phyloP scores from a whole-genome alignment of 2,797 vertebrate genomes.

The Cryptoblepharus egeriae region DNA sequence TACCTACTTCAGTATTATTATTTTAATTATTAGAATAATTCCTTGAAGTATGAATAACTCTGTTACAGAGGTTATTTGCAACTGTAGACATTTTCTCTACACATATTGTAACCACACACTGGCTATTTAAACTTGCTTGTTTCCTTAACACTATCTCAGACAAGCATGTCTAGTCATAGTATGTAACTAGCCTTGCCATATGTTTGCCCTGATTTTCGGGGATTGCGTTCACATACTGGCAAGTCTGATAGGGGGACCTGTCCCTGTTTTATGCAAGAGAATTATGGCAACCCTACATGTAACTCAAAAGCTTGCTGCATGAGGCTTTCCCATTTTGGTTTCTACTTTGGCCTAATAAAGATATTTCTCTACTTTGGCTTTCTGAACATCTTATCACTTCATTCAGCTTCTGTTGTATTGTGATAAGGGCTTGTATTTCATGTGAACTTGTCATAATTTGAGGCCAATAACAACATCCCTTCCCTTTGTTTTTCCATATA shows the following conservation, averaged over 20 bases:
- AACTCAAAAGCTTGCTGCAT: too few relatives aligned
- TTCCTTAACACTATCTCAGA: background rate
- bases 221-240: too few relatives aligned
- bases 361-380: too few relatives aligned
- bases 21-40: background rate
- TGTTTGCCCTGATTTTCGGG: too few relatives aligned
- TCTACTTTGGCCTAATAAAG: too few relatives aligned
- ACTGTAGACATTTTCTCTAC: background rate
- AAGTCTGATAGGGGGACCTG: too few relatives aligned
- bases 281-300: too few relatives aligned
- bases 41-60: background rate
- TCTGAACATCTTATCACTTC: background rate
- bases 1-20: background rate
- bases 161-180: background rate
- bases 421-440: background rate
- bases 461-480: constrained; percentile 13
- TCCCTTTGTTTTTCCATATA: background rate
- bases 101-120: background rate
- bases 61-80: background rate
- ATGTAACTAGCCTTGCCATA: too few relatives aligned
- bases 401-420: background rate
- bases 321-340: too few relatives aligned
- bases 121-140: background rate
- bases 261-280: too few relatives aligned
- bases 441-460: background rate